phyloP scores from a whole-genome alignment of 2,113 vertebrate species.

The Cariama cristata region DNA sequence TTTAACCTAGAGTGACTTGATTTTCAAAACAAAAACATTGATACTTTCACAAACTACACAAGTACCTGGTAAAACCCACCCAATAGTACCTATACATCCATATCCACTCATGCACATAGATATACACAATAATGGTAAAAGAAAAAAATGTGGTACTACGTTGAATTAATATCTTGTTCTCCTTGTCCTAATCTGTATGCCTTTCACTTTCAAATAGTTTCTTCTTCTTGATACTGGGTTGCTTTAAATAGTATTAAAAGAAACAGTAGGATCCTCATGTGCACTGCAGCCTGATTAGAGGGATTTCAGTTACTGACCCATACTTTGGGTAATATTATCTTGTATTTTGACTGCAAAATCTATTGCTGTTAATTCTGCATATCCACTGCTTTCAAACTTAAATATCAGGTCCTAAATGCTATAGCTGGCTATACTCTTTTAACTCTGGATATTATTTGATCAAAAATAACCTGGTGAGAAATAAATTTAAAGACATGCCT shows the following conservation, averaged over 20 bases:
- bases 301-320: not conserved
- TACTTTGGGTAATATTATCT: not conserved
- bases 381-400: not conserved
- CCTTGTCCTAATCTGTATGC: not conserved
- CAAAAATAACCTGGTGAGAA: not conserved
- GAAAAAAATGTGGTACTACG: not conserved
- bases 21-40: not conserved
- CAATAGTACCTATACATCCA: not conserved
- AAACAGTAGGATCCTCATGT: rapidly evolving
- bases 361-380: not conserved
- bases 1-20: not conserved
- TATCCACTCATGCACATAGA: not conserved
- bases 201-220: not conserved
- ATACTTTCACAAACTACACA: not conserved
- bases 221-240: not conserved
- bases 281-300: not conserved
- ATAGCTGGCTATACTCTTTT: not conserved
- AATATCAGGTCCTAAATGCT: not conserved
- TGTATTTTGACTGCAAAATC: not conserved
- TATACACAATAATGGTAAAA: not conserved
- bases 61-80: not conserved
- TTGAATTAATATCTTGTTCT: not conserved
- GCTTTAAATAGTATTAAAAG: not conserved
- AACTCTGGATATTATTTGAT: not conserved
- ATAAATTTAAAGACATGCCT: not conserved